A percentile compares a stretch with the other conserved stretches of the same genome.
phyloP scores from a whole-genome alignment of 2,888 invertebrate species.

The Cheilosia vernalis region DNA sequence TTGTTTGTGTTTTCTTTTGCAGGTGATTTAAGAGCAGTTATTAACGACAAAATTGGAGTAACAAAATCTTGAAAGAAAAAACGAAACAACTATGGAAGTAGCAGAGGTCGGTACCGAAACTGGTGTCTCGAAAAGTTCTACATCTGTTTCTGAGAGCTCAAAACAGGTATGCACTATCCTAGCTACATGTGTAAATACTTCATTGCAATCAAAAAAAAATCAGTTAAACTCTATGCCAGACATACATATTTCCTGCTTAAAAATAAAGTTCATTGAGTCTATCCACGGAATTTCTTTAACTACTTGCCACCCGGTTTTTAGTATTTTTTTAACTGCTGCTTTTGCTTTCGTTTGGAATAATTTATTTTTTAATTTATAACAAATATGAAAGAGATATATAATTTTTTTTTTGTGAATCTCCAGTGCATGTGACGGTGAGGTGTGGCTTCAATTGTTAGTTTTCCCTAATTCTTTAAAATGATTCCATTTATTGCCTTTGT shows the following conservation, averaged over 20 bases:
- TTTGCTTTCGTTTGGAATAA: not conserved
- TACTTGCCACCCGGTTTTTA: not conserved
- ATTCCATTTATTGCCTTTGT: not conserved
- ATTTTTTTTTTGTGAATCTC: not conserved
- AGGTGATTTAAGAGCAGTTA: slow-evolving; percentile 20
- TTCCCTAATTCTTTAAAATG: not conserved
- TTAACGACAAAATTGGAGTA: slow-evolving; percentile 19
- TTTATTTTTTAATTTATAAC: not conserved
- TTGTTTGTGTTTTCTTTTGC: slow-evolving; percentile 6
- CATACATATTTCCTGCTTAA: slow-evolving; percentile 12
- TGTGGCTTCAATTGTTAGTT: not conserved
- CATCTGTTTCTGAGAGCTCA: slow-evolving; percentile 63
- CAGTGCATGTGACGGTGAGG: not conserved
- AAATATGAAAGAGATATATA: not conserved
- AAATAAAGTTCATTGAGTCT: slow-evolving; percentile 25
- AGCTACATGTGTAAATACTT: not conserved
- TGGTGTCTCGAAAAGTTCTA: slow-evolving; percentile 62
- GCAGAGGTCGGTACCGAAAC: slow-evolving; percentile 55
- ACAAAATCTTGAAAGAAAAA: slow-evolving; percentile 8
- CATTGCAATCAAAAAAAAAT: not conserved
- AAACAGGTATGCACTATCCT: slow-evolving; percentile 50
- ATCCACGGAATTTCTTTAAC: not conserved
- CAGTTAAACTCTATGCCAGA: not conserved
- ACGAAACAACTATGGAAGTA: slow-evolving; percentile 56
- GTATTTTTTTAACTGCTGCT: not conserved